These are phyloP conservation scores for Neoscelio sp. DNA, from an alignment of 2,888 invertebrate species.

Conservation along the genomic window DNA sequence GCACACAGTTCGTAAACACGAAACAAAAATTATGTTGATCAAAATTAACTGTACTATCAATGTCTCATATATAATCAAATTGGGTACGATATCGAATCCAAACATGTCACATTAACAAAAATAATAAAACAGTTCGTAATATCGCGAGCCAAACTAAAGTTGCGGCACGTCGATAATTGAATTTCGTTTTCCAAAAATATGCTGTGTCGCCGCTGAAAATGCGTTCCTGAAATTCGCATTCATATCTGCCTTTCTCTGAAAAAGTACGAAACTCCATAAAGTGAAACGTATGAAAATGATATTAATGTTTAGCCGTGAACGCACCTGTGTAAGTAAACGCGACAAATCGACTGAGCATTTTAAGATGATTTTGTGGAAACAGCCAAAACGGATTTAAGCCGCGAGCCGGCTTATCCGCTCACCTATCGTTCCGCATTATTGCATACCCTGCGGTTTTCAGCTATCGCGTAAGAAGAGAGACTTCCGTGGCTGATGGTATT, in stretches of 20 bases:
- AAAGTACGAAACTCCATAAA: constrained; percentile 15
- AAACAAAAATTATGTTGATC: not conserved
- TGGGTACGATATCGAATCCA: constrained; percentile 5
- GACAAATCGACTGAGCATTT: constrained; percentile 64
- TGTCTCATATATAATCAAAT: not conserved
- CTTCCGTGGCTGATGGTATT: constrained; percentile 70
- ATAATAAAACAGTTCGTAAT: not conserved
- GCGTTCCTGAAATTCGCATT: too few species aligned
- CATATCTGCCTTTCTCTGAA: too few species aligned
- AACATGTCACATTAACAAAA: constrained; percentile 19
- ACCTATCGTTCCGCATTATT: constrained; percentile 79
- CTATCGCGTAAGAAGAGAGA: constrained; percentile 70
- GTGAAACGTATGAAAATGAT: constrained; percentile 3
- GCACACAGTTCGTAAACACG: not conserved
- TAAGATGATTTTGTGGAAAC: constrained; percentile 62
- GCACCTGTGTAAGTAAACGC: constrained; percentile 31
- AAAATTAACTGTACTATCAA: constrained; percentile 8
- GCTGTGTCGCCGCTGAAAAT: constrained; percentile 7
- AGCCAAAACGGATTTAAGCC: constrained; percentile 58
- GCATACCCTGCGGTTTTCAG: constrained; percentile 78
- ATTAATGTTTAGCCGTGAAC: constrained; percentile 35
- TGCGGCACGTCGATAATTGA: constrained; percentile 8
- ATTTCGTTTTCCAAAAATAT: constrained; percentile 33
- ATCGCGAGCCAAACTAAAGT: not conserved
- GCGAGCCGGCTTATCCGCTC: constrained; percentile 61